Evolutionary conservation across 1,140 invertebrate genomes (phyloP), one percentile per base, ranked within the genome.

Genomic region (Nymphalis io): DNA sequence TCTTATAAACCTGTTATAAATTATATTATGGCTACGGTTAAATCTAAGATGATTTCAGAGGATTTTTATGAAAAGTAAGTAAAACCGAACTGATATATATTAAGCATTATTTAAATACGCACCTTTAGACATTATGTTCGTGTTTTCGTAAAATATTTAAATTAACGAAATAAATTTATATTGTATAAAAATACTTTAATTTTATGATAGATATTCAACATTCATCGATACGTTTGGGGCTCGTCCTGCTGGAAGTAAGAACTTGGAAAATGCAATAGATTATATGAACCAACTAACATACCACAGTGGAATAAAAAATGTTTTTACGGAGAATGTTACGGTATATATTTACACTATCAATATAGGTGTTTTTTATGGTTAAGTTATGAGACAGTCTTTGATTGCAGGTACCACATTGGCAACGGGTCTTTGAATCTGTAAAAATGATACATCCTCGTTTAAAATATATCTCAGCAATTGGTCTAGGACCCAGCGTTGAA

Each of bases 211-310:
- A 81, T 88, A 96, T 27, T 91, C 93, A 1, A 73, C 87, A 23
- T 96, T 96, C 80, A 93, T 95, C 0, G 96, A 96, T 75, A 94
- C 92, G 72, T 96, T 96, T 92, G 96, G 95, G 2, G 88, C 93
- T 4, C 89, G 96, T 63, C 87, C 95, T 38, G 88, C 94, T 2
- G 96, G 96, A 2, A 93, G 94, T 2, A 51, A 93, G 42, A 92
- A 87, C 69, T 88, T 96, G 18, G 95, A 96, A 88, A 83, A 94
- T 57, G 91, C 95, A 1, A 96, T 96, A 65, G 94, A 96, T 89
- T 95, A 95, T 73, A 94, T 95, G 87, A 72, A 96, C 12, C 79
- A 94, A 18, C 85, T 93, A 55, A 93, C 94, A 59, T 79, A 76
- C 18, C 68, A 73, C 65, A 66, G 78, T 61, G 77, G 75, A 23